Evolutionary conservation across 2,113 vertebrate genomes (phyloP).

Genomic region (Syngnathus scovelli): DNA sequence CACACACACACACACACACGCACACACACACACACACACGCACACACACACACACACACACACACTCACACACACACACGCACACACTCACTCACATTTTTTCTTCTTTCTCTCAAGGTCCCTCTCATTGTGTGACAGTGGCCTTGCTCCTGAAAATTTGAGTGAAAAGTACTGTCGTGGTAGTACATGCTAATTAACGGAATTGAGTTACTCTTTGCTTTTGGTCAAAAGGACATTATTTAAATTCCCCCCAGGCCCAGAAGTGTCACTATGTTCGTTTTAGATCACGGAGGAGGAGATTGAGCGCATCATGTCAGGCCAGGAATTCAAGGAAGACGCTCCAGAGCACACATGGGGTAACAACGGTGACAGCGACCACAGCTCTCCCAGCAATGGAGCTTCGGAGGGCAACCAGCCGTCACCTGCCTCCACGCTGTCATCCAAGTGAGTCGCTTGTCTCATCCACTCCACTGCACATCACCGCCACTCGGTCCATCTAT

Average conservation of each 20-base stretch:
- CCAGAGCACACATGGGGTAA: conserved; percentile 87
- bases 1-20: too few species aligned
- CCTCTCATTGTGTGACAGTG: conserved; percentile 32
- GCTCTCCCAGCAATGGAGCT: conserved; percentile 91
- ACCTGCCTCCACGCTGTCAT: conserved; percentile 90
- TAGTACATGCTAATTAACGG: conserved; percentile 27
- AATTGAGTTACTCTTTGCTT: conserved; percentile 17
- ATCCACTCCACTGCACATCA: not conserved
- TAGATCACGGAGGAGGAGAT: conserved; percentile 98
- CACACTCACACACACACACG: too few species aligned
- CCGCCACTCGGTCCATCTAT: conserved; percentile 16
- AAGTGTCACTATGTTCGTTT: not conserved
- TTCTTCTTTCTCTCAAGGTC: conserved; percentile 17
- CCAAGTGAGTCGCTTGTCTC: conserved; percentile 78
- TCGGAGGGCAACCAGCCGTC: conserved; percentile 98
- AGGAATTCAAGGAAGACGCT: conserved; percentile 97
- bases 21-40: too few species aligned
- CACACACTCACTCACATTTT: not conserved
- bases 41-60: not conserved
- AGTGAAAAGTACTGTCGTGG: conserved; percentile 26
- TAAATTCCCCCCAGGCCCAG: not conserved
- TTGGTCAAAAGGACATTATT: conserved; percentile 15
- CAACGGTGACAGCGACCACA: conserved; percentile 96
- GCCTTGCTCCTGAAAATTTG: conserved; percentile 43
- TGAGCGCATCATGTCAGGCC: conserved; percentile 96